Evolutionary conservation across 2,113 vertebrate species (phyloP).

Genomic region (Taxidea taxus): DNA sequence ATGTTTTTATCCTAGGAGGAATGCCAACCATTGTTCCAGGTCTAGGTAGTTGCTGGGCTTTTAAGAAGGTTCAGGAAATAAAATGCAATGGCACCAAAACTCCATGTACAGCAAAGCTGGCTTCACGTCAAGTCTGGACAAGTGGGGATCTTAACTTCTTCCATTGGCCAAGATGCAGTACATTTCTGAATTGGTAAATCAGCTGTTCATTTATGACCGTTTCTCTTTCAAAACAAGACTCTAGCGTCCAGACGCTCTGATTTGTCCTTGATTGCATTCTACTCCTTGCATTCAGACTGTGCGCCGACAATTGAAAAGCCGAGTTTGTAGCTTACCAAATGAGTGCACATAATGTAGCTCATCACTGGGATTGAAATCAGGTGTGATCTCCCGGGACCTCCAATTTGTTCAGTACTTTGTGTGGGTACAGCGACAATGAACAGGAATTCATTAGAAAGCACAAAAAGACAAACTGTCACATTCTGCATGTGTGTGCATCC

Average conservation of each 20-base stretch:
- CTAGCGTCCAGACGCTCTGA: conserved; percentile 12
- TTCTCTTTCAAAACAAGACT: conserved; percentile 60
- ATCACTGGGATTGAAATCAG: conserved; percentile 40
- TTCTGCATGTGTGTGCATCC: not conserved
- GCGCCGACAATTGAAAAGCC: conserved; percentile 34
- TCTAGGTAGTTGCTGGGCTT: conserved; percentile 26
- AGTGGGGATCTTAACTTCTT: conserved; percentile 58
- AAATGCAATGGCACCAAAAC: conserved; percentile 44
- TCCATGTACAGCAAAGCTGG: conserved; percentile 30
- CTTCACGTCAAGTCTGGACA: conserved; percentile 50
- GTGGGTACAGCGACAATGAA: not conserved
- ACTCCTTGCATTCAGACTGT: not conserved
- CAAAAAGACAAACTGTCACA: not conserved
- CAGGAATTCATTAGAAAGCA: not conserved
- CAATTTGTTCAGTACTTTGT: conserved; percentile 15
- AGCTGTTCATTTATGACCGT: conserved; percentile 41
- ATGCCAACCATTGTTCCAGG: not conserved
- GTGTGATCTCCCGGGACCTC: conserved; percentile 15
- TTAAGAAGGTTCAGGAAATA: conserved; percentile 60
- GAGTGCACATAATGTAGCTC: conserved; percentile 7
- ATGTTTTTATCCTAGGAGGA: not conserved
- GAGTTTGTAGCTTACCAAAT: not conserved
- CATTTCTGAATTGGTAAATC: conserved; percentile 66
- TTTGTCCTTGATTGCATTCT: conserved; percentile 58
- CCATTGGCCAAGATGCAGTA: not conserved